Base-by-base conservation (phyloP, 1,140 invertebrate species). In the Arion vulgaris region DNA sequence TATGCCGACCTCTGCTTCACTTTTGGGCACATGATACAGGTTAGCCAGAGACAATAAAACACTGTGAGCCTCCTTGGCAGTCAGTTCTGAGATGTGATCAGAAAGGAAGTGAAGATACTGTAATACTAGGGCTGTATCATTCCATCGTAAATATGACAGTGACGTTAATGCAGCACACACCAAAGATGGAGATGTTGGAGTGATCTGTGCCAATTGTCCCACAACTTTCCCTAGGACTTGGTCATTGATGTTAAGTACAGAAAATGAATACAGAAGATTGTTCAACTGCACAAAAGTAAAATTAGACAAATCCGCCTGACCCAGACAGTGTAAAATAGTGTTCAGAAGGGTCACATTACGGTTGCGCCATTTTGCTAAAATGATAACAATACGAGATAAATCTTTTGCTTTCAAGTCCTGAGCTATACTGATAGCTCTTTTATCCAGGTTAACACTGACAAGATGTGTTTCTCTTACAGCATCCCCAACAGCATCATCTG, bases 351-450 rank as follows among this genome's bases (percentile, higher is more conserved):
- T 45, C 51, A 39, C 68, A 74, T 74, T 81, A 1, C 80, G 36
- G 36, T 69, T 73, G 1, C 51, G 23, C 80, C 80, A 81, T 49
- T 57, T 72, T n/a, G 28, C 39, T 39, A 81, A 26, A 28, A 81
- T 32, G 26, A 45, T 28, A 26, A 81, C 26, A 13, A 81, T 71
- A 34, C 71, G 51, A 28, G 71, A n/a, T 28, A 81, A 39, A 34
- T 81, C 80, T 74, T 81, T 81, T 13, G 23, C 34, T 62, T 81
- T 81, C 5, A 73, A 38, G 36, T 81, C 45, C 49, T 74, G 34
- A 11, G 34, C 71, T 36, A 81, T 28, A 28, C 26, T 74, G 2
- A 74, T 45, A 5, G 38, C 32, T 62, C 80, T 72, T n/a, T 36
- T n/a, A 34, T 81, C 80, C 36, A 81, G 17, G 51, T 81, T 81